phyloP scores from a whole-genome alignment of 2,797 vertebrate genomes.

The Girardinus metallicus region DNA sequence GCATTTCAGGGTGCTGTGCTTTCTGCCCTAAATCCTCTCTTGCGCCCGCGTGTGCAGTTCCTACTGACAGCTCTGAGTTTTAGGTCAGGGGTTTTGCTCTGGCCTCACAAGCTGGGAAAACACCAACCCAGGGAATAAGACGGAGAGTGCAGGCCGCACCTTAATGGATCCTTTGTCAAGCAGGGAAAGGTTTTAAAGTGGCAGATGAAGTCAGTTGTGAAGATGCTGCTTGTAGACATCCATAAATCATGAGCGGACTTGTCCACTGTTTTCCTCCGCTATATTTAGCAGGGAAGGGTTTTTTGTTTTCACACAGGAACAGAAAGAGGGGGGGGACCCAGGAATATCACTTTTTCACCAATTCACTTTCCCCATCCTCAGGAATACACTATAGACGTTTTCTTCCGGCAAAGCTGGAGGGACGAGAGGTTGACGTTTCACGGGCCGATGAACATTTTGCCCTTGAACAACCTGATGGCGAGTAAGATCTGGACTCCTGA shows the following conservation, averaged over 20 bases:
- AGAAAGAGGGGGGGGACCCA: background rate
- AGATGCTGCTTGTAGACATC: slow-evolving; percentile 24
- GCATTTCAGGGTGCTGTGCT: slow-evolving; percentile 44
- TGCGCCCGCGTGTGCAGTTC: slow-evolving; percentile 35
- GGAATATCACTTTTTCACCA: background rate
- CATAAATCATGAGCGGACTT: slow-evolving; percentile 8
- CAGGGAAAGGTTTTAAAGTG: slow-evolving; percentile 34
- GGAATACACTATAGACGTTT: slow-evolving; percentile 99
- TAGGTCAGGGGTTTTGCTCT: slow-evolving; percentile 50
- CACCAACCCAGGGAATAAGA: slow-evolving; percentile 20
- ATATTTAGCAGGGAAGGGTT: slow-evolving; percentile 4
- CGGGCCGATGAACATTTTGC: slow-evolving; percentile 97
- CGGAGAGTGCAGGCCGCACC: slow-evolving; percentile 24
- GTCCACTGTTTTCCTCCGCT: background rate
- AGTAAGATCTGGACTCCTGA: slow-evolving; percentile 99
- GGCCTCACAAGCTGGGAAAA: slow-evolving; percentile 45
- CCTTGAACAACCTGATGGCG: slow-evolving; percentile 98
- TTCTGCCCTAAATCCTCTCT: slow-evolving; percentile 51
- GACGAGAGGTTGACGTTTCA: slow-evolving; percentile 95
- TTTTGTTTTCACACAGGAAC: slow-evolving; percentile 3
- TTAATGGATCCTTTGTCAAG: slow-evolving; percentile 45
- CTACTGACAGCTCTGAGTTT: slow-evolving; percentile 54
- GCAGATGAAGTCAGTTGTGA: slow-evolving; percentile 39
- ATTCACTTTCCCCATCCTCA: slow-evolving; percentile 60
- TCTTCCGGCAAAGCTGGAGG: slow-evolving; percentile 98